Evolutionary conservation across 2,113 vertebrate genomes (phyloP).

Genomic region (Delphinus delphis): DNA sequence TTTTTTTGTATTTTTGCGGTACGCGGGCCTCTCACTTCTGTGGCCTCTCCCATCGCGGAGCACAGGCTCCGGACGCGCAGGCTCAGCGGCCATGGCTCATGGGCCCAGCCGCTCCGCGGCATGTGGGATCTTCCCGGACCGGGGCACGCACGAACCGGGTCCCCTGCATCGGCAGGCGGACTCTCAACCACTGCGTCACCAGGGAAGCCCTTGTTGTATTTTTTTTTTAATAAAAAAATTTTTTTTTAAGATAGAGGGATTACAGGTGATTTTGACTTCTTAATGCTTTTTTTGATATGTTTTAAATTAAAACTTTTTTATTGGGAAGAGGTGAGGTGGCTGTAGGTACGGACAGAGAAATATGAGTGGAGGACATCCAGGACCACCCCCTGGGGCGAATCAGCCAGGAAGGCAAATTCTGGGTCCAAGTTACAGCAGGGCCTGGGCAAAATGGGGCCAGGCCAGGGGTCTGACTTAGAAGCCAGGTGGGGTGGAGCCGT

Average conservation of each 20-base stretch:
- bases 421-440: neutral
- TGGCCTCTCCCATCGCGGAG: too few relatives aligned
- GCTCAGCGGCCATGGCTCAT: too few relatives aligned
- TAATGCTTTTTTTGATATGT: neutral
- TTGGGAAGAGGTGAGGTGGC: neutral
- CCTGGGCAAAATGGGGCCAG: neutral
- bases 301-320: neutral
- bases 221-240: neutral
- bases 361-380: too few relatives aligned
- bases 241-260: neutral
- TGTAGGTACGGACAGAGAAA: neutral
- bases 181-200: too few relatives aligned
- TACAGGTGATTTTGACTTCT: neutral
- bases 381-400: neutral
- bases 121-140: too few relatives aligned
- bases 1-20: too few relatives aligned
- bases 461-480: neutral
- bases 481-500: rapidly evolving
- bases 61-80: too few relatives aligned
- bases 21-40: rapidly evolving
- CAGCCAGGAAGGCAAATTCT: neutral
- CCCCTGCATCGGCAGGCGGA: too few relatives aligned
- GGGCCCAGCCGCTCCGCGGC: too few relatives aligned
- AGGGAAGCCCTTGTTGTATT: neutral
- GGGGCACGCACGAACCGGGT: too few relatives aligned